A percentile compares a stretch with the other conserved stretches of the same genome.
Evolutionary conservation across 2,113 vertebrate species (phyloP).

Genomic region (Phaethon lepturus): DNA sequence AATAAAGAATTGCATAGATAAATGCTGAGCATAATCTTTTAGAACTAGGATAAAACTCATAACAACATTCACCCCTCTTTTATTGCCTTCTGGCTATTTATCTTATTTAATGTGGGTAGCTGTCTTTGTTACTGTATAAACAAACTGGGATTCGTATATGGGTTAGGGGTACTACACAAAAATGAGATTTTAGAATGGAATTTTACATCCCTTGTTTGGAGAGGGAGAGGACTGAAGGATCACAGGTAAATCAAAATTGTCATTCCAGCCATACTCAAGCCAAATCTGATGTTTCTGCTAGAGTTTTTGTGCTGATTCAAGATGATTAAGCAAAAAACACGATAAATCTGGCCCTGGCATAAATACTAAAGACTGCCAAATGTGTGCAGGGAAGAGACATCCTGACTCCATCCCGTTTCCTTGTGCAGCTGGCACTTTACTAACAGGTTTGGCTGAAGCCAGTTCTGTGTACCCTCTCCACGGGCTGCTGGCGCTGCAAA

Average conservation of each 20-base stretch:
- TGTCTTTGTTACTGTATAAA: background rate
- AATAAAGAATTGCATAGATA: background rate
- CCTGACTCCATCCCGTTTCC: background rate
- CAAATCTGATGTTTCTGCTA: fast-evolving
- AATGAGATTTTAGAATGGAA: background rate
- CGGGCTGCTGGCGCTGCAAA: background rate
- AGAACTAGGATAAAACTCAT: background rate
- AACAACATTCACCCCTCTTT: background rate
- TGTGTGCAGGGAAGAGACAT: background rate
- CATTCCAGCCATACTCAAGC: background rate
- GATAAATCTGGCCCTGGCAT: background rate
- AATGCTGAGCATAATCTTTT: background rate
- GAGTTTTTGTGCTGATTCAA: background rate
- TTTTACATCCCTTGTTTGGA: background rate
- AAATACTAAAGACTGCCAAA: background rate
- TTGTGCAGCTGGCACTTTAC: background rate
- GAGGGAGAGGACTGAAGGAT: background rate
- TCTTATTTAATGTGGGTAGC: background rate
- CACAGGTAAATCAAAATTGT: background rate
- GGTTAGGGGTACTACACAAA: background rate
- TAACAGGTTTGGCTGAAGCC: background rate
- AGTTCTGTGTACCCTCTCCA: background rate
- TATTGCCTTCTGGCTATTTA: background rate
- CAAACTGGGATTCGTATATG: background rate
- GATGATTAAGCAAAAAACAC: background rate